phyloP scores from a whole-genome alignment of 1,140 invertebrate genomes.

The Drosophila oshimai region DNA sequence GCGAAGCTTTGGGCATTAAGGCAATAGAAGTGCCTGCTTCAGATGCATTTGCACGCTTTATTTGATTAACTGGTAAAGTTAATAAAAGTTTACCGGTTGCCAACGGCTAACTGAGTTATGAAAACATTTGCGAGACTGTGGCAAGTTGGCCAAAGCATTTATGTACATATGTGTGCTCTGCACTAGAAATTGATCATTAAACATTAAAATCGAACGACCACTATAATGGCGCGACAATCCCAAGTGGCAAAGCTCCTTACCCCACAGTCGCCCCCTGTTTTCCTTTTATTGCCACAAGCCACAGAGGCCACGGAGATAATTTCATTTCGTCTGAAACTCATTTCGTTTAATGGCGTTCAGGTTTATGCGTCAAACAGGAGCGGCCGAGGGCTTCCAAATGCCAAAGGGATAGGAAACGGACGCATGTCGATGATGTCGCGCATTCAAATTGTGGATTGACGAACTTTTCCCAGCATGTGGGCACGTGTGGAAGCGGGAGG shows the following conservation, averaged over 20 bases:
- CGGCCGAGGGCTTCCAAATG: constrained; percentile 24
- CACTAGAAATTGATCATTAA: constrained; percentile 55
- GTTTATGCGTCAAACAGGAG: constrained; percentile 70
- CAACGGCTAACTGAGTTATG: constrained; percentile 70
- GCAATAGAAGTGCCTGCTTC: constrained; percentile 3
- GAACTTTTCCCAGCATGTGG: constrained; percentile 50
- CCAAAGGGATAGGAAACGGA: constrained; percentile 44
- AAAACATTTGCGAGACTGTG: constrained; percentile 50
- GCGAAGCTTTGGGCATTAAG: constrained; percentile 10
- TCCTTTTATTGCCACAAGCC: constrained; percentile 5
- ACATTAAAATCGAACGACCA: constrained; percentile 58
- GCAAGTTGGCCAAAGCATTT: not conserved
- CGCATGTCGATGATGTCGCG: constrained; percentile 64
- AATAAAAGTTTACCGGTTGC: constrained; percentile 66
- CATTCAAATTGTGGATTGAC: constrained; percentile 78
- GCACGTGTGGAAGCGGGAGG: not conserved
- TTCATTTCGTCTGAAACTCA: constrained; percentile 78
- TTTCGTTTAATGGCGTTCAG: constrained; percentile 77
- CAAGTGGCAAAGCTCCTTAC: constrained; percentile 15
- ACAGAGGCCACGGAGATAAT: constrained; percentile 51
- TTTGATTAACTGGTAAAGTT: constrained; percentile 74
- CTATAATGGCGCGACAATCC: constrained; percentile 7
- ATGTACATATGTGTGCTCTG: not conserved
- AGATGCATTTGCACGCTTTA: constrained; percentile 56
- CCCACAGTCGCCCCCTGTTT: not conserved